Conservation (phyloP, 2,797 vertebrate genomes). For the Manis crassicaudata region DNA sequence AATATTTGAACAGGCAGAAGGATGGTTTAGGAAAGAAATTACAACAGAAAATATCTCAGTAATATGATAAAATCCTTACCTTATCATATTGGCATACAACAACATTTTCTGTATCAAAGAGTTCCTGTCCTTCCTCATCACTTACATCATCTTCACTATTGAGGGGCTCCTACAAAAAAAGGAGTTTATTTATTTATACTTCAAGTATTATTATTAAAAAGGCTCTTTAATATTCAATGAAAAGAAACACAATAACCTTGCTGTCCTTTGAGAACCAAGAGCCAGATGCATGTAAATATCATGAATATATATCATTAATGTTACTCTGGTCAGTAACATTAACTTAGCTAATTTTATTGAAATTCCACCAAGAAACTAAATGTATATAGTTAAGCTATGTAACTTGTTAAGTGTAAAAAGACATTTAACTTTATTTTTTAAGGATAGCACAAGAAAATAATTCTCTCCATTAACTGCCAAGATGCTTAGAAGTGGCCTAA, state of each 20-base stretch:
- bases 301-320: neutral
- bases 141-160: slow-evolving; percentile 98
- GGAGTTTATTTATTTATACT: neutral
- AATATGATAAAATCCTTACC: slow-evolving; percentile 85
- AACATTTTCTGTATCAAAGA: slow-evolving; percentile 99
- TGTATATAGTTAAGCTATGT: neutral
- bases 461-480: neutral
- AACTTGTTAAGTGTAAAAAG: neutral
- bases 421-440: slow-evolving; percentile 34
- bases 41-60: neutral
- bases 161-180: slow-evolving; percentile 92
- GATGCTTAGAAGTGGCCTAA: neutral
- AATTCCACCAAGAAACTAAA: slow-evolving; percentile 34
- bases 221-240: neutral
- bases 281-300: neutral
- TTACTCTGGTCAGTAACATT: neutral
- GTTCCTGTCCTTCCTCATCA: slow-evolving; percentile 97
- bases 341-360: neutral
- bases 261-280: slow-evolving; percentile 9
- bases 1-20: neutral
- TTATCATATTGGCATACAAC: slow-evolving; percentile 99
- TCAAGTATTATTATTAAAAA: neutral
- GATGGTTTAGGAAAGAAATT: neutral
- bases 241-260: neutral
- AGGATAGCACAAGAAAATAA: neutral